These are phyloP conservation scores for Cynopterus sphinx DNA, from an alignment of 2,797 vertebrate genomes.

Conservation along the genomic window DNA sequence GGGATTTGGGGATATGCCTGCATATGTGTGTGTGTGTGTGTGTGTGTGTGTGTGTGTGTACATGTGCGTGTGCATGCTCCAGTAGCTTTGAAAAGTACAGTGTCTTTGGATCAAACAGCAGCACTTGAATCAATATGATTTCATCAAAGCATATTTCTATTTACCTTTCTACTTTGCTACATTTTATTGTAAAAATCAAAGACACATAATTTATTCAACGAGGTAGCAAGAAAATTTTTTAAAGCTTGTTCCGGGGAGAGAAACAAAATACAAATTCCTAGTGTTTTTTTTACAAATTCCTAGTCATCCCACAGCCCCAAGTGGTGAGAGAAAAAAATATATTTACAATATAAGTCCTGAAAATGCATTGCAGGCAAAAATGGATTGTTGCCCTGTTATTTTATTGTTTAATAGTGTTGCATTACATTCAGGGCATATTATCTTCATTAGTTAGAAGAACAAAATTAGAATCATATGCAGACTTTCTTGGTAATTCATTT, in stretches of 20 bases:
- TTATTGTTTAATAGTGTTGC: slow-evolving; percentile 23
- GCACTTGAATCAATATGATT: slow-evolving; percentile 35
- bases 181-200: slow-evolving; percentile 67
- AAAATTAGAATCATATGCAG: slow-evolving; percentile 80
- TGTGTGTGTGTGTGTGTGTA: not conserved
- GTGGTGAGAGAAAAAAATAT: slow-evolving; percentile 15
- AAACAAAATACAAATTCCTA: slow-evolving; percentile 29
- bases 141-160: slow-evolving; percentile 55
- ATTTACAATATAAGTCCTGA: not conserved
- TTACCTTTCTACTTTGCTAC: slow-evolving; percentile 65
- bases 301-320: not conserved
- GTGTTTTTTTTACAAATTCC: slow-evolving; percentile 59
- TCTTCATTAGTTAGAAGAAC: slow-evolving; percentile 75
- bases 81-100: not conserved
- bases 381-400: not conserved
- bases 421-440: slow-evolving; percentile 39
- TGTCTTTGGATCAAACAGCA: not conserved
- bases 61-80: too few relatives aligned
- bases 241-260: slow-evolving; percentile 35
- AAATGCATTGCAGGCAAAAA: slow-evolving; percentile 57
- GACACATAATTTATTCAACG: slow-evolving; percentile 52
- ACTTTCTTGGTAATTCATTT: slow-evolving; percentile 80
- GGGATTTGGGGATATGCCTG: not conserved
- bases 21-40: not conserved
- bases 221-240: slow-evolving; percentile 18